Evolutionary conservation across 2,888 invertebrate species (phyloP).

Genomic region (Hyposoter didymator): DNA sequence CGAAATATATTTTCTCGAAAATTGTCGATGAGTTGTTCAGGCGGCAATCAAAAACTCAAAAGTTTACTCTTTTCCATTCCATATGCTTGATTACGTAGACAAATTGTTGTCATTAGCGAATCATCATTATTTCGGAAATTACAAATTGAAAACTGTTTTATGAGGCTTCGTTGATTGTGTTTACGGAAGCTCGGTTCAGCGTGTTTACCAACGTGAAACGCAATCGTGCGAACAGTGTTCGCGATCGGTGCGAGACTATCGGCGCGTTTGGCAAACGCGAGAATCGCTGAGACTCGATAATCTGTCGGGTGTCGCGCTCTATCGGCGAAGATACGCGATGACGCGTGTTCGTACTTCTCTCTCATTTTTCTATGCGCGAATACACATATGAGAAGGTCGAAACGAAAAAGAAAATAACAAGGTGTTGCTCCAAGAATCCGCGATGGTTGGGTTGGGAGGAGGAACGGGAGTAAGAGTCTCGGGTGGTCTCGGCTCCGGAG

Average conservation of each 20-base stretch:
- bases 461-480: conserved; percentile 15
- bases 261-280: not conserved
- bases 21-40: not conserved
- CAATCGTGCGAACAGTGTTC: not conserved
- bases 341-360: not conserved
- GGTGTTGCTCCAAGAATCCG: conserved; percentile 10
- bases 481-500: conserved; percentile 8
- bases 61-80: not conserved
- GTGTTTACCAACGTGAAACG: not conserved
- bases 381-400: conserved; percentile 13
- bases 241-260: conserved; percentile 15
- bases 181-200: not conserved
- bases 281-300: not conserved
- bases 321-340: not conserved
- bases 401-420: not conserved
- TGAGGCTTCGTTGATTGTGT: not conserved
- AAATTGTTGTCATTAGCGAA: not conserved
- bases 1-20: not conserved
- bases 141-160: not conserved
- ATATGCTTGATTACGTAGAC: not conserved
- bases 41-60: not conserved
- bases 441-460: conserved; percentile 7
- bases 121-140: not conserved
- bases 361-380: not conserved
- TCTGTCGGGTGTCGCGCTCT: conserved; percentile 9